Base-by-base conservation (phyloP, 2,888 invertebrate genomes). In the Drosophila conformis region DNA sequence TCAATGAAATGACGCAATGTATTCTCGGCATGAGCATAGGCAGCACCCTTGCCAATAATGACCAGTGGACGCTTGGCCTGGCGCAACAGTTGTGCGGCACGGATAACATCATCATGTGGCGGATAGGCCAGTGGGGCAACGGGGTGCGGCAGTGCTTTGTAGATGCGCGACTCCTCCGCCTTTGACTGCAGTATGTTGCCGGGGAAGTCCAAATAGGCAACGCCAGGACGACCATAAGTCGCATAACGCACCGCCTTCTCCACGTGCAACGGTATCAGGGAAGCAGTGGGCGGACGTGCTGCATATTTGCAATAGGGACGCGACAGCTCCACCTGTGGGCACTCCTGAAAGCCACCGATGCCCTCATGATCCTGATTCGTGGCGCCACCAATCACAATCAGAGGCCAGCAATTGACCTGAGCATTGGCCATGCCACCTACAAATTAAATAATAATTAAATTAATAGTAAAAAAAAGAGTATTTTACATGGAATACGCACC, bases 321-420 rank as follows among this genome's bases (percentile, higher is more conserved):
- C 67, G 97, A 96, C 0, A 97, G 94, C 88, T 98, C 98, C 80
- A 95, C 97, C 94, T 98, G 98, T 0, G 96, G 95, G 94, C 96
- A 98, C 93, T 98, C 99, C 93, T 99, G 99, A 93, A 99, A 99
- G 2, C 98, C 99, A 29, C 99, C 99, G 84, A 98, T 96, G 11
- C 97, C 97, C 93, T 99, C 99, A 91, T 98, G 98, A 92, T 98
- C 97, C 89, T 96, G 95, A 21, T 98, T 96, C 83, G 97, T 97
- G 0, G 99, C 96, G 2, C 99, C 99, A 25, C 97, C 98, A 76
- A 99, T 95, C 5, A 99, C 97, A 46, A 99, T 90, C 56, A 99
- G 93, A 0, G 99, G 99, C 99, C 99, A 99, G 91, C 97, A 97
- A 93, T 99, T 99, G 6, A 98, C 95, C 93, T 98, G 98, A 3